phyloP scores from a whole-genome alignment of 2,797 vertebrate species.

The Emys orbicularis region DNA sequence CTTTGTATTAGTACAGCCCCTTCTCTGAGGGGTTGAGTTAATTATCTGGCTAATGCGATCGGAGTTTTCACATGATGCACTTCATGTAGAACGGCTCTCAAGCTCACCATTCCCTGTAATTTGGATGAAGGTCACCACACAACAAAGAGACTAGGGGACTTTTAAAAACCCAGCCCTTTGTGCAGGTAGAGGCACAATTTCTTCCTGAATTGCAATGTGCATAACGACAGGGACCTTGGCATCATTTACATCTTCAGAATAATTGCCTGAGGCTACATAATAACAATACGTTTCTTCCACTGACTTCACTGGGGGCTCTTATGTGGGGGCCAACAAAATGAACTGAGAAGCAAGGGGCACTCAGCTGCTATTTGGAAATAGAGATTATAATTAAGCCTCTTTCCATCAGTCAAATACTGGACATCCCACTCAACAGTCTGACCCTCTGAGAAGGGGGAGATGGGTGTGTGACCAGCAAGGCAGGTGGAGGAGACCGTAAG shows the following conservation, averaged over 20 bases:
- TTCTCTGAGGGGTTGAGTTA: neutral
- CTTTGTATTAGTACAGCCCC: neutral
- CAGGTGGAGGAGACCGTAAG: neutral
- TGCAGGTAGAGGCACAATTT: constrained; percentile 10
- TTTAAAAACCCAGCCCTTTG: neutral
- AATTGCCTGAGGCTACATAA: constrained; percentile 27
- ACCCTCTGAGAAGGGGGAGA: neutral
- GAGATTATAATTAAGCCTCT: constrained; percentile 14
- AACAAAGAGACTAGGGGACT: neutral
- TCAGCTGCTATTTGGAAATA: neutral
- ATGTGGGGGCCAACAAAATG: constrained; percentile 10
- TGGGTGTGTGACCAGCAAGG: fast-evolving
- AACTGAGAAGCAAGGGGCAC: neutral
- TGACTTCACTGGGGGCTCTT: neutral
- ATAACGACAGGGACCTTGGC: neutral
- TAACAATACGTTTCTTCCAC: neutral
- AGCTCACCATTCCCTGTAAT: neutral
- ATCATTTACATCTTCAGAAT: constrained; percentile 19
- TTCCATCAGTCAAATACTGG: neutral
- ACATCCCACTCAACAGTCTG: neutral
- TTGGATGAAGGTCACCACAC: neutral
- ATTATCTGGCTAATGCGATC: constrained; percentile 23
- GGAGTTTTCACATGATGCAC: neutral
- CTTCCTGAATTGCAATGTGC: neutral
- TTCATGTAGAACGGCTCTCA: constrained; percentile 1